Base-by-base conservation (phyloP, 2,888 invertebrate genomes). In the Orchestes rusci region DNA sequence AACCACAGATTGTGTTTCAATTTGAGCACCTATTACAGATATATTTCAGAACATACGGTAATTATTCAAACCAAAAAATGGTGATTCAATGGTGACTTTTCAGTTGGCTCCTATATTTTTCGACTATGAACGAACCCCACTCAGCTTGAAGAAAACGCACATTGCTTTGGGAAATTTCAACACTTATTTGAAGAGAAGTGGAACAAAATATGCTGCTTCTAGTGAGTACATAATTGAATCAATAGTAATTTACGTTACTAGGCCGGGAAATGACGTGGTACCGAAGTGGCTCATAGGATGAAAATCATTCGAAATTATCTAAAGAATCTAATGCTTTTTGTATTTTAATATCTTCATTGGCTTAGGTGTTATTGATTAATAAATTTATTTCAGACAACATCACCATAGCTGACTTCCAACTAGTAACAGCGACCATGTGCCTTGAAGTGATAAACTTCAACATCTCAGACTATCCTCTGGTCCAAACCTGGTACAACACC, bases 1-100 rank as follows among this genome's bases (percentile, higher is more conserved):
- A 88, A 90, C 65, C 86, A 87, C 55, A 75, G 86, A 3, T 68
- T 88, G 28, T 82, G 82, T 58, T 89, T 88, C 65, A 85, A 87
- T 61, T 70, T 86, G 61, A 79, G 79, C 2, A 81, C 82, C 36
- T 86, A 83, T 63, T 86, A 86, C 64, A 75, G 77, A 18, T 76
- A 76, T 54, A 80, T 87, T 57, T 74, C 74, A 2, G 75, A 78
- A 32, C 76, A 82, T 57, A 74, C 73, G 51, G 82, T 82, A 69
- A 70, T 76, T 66, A 49, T 23, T 23, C 5, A 23, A 23, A 23
- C 5, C 23, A 10, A 23, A 7, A 23, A 7, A 23, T 23, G 5
- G 5, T 7, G 23, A 23, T 23, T 23, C 23, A 23, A 10, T n/a
- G n/a, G n/a, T 42, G 20, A 37, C 23, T 30, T 53, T 51, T 35